Conservation (phyloP, 2,797 vertebrate species). For the Ispidina picta region DNA sequence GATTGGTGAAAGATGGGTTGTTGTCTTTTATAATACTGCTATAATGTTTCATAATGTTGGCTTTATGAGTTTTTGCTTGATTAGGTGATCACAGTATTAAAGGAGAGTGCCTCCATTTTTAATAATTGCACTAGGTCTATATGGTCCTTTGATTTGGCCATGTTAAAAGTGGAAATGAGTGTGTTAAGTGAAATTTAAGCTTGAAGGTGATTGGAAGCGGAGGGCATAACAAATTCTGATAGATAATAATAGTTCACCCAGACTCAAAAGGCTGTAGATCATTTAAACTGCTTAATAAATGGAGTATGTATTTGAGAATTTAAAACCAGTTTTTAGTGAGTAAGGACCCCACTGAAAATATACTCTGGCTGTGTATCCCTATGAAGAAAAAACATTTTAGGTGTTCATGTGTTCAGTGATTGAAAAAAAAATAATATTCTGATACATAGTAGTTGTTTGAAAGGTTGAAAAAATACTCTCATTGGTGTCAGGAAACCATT, state of each 20-base stretch:
- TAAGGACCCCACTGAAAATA: not conserved
- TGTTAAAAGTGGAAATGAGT: not conserved
- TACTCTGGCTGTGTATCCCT: not conserved
- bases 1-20: not conserved
- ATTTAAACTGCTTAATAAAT: slow-evolving; percentile 14
- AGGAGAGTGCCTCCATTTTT: not conserved
- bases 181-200: slow-evolving; percentile 13
- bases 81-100: not conserved
- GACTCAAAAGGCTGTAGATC: not conserved
- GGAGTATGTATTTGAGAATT: not conserved
- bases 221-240: slow-evolving; percentile 33
- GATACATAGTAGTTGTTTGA: not conserved
- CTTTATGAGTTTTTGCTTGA: not conserved
- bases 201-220: slow-evolving; percentile 38
- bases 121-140: not conserved
- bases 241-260: not conserved
- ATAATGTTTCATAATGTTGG: not conserved
- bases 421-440: not conserved
- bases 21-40: not conserved
- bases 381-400: not conserved
- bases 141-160: not conserved
- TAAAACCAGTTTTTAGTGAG: slow-evolving; percentile 4
- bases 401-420: not conserved
- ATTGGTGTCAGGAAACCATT: not conserved
- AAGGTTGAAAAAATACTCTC: not conserved